Evolutionary conservation across 2,113 vertebrate genomes (phyloP).

Genomic region (Brienomyrus brachyistius): DNA sequence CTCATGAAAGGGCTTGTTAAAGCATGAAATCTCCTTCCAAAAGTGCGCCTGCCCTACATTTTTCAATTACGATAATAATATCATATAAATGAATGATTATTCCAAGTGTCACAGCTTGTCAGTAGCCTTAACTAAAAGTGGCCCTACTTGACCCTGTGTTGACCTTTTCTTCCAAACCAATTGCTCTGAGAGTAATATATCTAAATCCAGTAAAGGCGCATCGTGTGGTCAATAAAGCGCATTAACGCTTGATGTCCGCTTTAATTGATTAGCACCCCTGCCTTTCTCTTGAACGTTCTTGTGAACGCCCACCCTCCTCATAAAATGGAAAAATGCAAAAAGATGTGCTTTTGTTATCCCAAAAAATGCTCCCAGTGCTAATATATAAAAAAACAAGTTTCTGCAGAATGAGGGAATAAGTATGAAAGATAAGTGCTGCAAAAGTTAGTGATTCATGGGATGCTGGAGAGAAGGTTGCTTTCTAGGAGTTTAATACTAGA

Average conservation of each 20-base stretch:
- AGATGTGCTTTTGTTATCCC: background rate
- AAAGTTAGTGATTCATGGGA: background rate
- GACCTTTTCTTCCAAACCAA: background rate
- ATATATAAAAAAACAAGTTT: background rate
- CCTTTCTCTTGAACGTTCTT: background rate
- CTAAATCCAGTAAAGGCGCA: background rate
- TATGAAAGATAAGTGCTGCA: background rate
- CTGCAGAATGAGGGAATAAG: background rate
- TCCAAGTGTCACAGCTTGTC: background rate
- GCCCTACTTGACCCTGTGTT: background rate
- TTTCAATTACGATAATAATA: constrained; percentile 7
- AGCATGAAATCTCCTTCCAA: constrained; percentile 5
- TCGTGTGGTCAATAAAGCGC: background rate
- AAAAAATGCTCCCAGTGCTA: background rate
- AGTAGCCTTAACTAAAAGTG: background rate
- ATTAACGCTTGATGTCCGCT: background rate
- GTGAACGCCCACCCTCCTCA: background rate
- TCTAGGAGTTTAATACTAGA: background rate
- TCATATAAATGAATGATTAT: background rate
- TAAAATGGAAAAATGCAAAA: background rate
- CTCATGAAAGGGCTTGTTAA: background rate
- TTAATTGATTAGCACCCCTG: background rate
- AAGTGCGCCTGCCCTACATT: background rate
- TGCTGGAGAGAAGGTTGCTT: background rate
- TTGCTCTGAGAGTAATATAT: background rate